These are phyloP conservation scores for Drosophila bocki DNA, from an alignment of 1,140 invertebrate genomes.

Conservation along the genomic window DNA sequence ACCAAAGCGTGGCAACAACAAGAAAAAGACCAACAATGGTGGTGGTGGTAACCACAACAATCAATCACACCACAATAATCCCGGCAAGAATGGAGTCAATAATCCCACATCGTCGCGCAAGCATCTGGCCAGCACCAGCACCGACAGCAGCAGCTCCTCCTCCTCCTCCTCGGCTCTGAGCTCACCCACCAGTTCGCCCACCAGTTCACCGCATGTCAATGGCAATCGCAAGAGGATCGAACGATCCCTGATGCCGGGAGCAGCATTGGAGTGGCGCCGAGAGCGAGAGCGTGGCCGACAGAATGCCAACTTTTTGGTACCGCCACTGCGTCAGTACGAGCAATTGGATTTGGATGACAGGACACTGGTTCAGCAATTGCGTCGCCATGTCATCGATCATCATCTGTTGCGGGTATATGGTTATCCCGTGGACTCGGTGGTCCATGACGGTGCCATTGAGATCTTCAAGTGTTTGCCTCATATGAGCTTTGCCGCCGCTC, in stretches of 20 bases:
- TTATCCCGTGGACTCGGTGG: conserved; percentile 89
- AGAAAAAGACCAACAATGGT: conserved; percentile 14
- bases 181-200: conserved; percentile 58
- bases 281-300: conserved; percentile 8
- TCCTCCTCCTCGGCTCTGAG: conserved; percentile 64
- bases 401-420: conserved; percentile 89
- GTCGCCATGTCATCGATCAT: conserved; percentile 88
- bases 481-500: conserved; percentile 84
- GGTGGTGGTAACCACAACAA: conserved; percentile 18
- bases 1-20: conserved; percentile 42
- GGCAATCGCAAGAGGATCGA: conserved; percentile 33
- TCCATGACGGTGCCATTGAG: conserved; percentile 87
- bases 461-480: conserved; percentile 86
- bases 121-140: conserved; percentile 21
- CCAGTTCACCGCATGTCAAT: conserved; percentile 31
- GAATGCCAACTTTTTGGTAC: conserved; percentile 54
- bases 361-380: conserved; percentile 85
- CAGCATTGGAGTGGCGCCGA: conserved; percentile 30
- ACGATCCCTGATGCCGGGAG: conserved; percentile 23
- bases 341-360: conserved; percentile 85
- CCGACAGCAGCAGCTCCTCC: conserved; percentile 23
- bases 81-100: conserved; percentile 3
- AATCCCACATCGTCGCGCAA: conserved; percentile 4
- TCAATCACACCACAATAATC: conserved; percentile 23
- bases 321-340: conserved; percentile 77